phyloP scores from a whole-genome alignment of 2,113 vertebrate species.

The Meleagris gallopavo region DNA sequence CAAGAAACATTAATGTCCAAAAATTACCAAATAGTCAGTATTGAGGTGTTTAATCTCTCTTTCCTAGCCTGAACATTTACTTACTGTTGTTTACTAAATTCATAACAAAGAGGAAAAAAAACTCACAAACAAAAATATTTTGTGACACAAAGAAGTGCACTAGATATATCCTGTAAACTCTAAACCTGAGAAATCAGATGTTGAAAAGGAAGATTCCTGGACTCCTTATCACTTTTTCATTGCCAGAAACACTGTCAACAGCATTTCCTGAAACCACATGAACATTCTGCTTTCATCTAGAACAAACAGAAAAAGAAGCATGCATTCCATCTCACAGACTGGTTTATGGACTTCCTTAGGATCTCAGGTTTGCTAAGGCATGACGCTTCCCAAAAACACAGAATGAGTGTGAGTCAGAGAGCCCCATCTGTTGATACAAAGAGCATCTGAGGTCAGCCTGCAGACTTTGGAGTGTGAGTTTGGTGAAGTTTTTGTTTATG shows the following conservation, averaged over 20 bases:
- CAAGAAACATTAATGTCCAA: neutral
- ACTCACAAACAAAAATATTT: neutral
- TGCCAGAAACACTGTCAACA: neutral
- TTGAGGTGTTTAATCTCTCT: neutral
- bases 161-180: neutral
- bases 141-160: neutral
- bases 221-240: neutral
- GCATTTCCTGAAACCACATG: neutral
- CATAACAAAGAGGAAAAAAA: neutral
- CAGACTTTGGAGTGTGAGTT: neutral
- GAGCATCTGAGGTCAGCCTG: conserved; percentile 44
- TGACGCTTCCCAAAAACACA: accelerated
- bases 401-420: conserved; percentile 36
- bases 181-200: neutral
- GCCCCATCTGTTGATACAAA: neutral
- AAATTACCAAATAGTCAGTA: neutral
- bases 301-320: neutral
- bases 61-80: neutral
- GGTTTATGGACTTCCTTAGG: neutral
- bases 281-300: conserved; percentile 8
- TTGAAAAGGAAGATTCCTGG: neutral
- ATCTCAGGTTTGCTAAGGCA: conserved; percentile 5
- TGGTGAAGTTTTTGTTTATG: conserved; percentile 33
- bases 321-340: neutral
- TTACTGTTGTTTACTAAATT: neutral